Evolutionary conservation across 1,140 invertebrate genomes (phyloP).

Genomic region (Drosophila prosaltans): DNA sequence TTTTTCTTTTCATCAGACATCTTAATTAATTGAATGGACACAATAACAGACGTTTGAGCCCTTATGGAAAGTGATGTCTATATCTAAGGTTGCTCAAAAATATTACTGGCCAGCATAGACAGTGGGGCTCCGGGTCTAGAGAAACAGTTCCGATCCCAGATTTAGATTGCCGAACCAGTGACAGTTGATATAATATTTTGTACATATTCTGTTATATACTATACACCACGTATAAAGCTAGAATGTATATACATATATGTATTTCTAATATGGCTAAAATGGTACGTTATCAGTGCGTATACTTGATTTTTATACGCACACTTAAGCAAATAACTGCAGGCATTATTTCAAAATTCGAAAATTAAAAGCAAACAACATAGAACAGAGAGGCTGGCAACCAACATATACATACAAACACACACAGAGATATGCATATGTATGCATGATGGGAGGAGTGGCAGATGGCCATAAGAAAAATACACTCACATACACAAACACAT

Average conservation of each 20-base stretch:
- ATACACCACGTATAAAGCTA: conserved; percentile 5
- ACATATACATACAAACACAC: not conserved
- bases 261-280: conserved; percentile 54
- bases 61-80: not conserved
- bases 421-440: conserved; percentile 1
- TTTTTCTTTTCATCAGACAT: conserved; percentile 36
- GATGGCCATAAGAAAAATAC: conserved; percentile 65
- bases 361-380: conserved; percentile 78
- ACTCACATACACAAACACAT: conserved; percentile 14
- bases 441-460: conserved; percentile 20
- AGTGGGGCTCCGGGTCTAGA: no score
- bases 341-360: conserved; percentile 82
- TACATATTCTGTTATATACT: not conserved
- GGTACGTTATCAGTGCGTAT: conserved; percentile 78
- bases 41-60: conserved; percentile 21
- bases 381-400: conserved; percentile 10
- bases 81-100: no score
- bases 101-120: no score
- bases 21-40: conserved; percentile 58
- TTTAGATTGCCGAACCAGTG: conserved; percentile 16
- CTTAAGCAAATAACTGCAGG: conserved; percentile 81
- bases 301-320: conserved; percentile 82
- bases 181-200: conserved; percentile 24
- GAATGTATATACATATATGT: conserved; percentile 8
- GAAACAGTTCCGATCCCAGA: not conserved